Conservation (phyloP, 1,140 invertebrate species). For the Galleria mellonella region DNA sequence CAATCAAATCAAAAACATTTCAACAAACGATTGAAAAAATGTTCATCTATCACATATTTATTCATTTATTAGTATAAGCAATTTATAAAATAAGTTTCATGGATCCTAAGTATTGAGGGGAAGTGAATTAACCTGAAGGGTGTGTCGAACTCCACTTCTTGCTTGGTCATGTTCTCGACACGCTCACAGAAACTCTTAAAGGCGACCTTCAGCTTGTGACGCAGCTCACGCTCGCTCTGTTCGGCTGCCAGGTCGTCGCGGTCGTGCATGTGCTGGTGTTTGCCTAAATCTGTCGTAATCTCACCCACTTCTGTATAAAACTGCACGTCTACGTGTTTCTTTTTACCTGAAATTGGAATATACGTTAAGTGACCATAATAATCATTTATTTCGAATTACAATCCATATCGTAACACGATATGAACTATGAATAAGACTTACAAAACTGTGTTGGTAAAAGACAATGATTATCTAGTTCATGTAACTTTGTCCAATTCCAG, state of each 20-base stretch:
- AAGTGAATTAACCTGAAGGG: constrained; percentile 83
- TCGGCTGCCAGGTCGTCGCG: constrained; percentile 98
- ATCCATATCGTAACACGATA: no score
- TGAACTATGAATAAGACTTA: no score
- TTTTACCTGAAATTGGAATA: constrained; percentile 79
- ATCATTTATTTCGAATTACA: no score
- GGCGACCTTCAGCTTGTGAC: constrained; percentile 97
- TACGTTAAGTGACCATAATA: no score
- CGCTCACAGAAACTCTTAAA: constrained; percentile 99
- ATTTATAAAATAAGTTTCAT: no score
- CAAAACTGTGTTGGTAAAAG: no score
- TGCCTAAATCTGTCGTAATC: constrained; percentile 99
- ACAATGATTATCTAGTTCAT: no score
- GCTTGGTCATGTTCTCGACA: constrained; percentile 96
- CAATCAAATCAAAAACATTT: no score
- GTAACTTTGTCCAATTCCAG: no score
- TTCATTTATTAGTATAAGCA: no score
- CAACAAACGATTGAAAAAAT: no score
- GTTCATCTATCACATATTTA: background rate
- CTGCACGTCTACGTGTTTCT: constrained; percentile 99
- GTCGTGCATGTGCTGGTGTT: constrained; percentile 99
- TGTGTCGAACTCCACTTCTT: constrained; percentile 98
- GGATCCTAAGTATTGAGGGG: no score
- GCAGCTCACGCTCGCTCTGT: constrained; percentile 96
- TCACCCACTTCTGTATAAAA: constrained; percentile 99